Conservation (phyloP, 1,140 invertebrate genomes). For the Caenorhabditis inopinata region DNA sequence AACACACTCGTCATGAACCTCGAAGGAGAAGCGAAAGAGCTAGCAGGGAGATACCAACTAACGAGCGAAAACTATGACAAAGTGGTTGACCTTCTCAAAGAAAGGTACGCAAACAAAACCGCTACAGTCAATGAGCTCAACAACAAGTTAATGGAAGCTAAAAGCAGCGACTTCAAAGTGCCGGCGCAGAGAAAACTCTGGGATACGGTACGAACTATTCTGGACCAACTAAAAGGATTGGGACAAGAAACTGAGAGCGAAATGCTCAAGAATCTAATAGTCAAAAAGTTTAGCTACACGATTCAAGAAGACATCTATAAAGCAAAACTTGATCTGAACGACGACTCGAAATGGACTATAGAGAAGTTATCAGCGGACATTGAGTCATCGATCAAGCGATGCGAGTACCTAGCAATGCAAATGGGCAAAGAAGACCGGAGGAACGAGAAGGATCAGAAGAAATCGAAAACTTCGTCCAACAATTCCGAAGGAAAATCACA, state of each 20-base stretch:
- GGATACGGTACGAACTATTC: no score
- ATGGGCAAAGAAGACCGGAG: not conserved
- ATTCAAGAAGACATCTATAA: not conserved
- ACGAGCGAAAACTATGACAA: no score
- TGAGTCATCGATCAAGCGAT: not conserved
- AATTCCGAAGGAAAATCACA: not conserved
- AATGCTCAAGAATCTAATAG: not conserved
- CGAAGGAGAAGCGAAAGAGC: no score
- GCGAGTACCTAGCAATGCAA: not conserved
- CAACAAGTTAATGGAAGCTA: no score
- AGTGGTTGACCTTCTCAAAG: no score
- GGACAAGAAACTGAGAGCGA: not conserved
- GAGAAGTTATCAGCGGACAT: not conserved
- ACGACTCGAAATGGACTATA: not conserved
- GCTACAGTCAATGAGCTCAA: no score
- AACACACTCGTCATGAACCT: no score
- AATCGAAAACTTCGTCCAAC: not conserved
- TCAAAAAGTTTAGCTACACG: not conserved
- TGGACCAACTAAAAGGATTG: not conserved
- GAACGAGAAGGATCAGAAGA: not conserved
- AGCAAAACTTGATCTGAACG: not conserved
- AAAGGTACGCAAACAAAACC: no score
- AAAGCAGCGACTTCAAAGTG: no score
- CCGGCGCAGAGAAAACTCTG: no score
- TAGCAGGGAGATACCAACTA: no score